These are phyloP conservation scores for Zoanthus solanderi DNA, from an alignment of 92 coral and sea anemone species.

Conservation along the genomic window DNA sequence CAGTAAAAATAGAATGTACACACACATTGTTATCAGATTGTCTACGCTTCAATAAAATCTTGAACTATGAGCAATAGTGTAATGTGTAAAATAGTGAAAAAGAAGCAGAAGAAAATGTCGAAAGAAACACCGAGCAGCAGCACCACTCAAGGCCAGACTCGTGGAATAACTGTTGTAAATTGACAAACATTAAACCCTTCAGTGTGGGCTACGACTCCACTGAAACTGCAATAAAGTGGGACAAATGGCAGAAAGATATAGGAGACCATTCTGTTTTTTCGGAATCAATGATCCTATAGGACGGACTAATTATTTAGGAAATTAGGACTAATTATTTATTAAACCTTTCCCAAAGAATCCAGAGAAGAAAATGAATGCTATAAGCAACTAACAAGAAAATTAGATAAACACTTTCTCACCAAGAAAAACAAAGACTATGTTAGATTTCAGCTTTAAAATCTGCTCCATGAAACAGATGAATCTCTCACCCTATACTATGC, in stretches of 20 bases:
- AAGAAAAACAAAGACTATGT: slow-evolving; percentile 39
- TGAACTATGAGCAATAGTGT: no score
- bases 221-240: slow-evolving; percentile 54
- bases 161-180: background rate
- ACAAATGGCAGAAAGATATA: slow-evolving; percentile 57
- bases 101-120: background rate
- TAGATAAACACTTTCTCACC: slow-evolving; percentile 63
- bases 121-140: background rate
- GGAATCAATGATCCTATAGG: slow-evolving; percentile 58
- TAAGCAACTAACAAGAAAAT: slow-evolving; percentile 42
- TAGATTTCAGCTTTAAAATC: slow-evolving; percentile 43
- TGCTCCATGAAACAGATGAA: slow-evolving; percentile 54
- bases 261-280: slow-evolving; percentile 64
- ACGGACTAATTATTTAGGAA: slow-evolving; percentile 32
- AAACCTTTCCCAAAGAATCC: slow-evolving; percentile 12
- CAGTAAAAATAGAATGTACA: no score
- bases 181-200: slow-evolving; percentile 55
- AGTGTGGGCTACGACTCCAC: slow-evolving; percentile 31
- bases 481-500: slow-evolving; percentile 53
- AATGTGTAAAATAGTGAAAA: background rate
- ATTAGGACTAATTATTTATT: slow-evolving; percentile 24
- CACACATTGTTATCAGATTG: no score
- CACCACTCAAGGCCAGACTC: background rate
- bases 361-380: slow-evolving; percentile 35
- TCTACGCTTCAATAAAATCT: no score